These are phyloP conservation scores for Lanistes nyassanus DNA, from an alignment of 1,140 invertebrate species.

Conservation along the genomic window DNA sequence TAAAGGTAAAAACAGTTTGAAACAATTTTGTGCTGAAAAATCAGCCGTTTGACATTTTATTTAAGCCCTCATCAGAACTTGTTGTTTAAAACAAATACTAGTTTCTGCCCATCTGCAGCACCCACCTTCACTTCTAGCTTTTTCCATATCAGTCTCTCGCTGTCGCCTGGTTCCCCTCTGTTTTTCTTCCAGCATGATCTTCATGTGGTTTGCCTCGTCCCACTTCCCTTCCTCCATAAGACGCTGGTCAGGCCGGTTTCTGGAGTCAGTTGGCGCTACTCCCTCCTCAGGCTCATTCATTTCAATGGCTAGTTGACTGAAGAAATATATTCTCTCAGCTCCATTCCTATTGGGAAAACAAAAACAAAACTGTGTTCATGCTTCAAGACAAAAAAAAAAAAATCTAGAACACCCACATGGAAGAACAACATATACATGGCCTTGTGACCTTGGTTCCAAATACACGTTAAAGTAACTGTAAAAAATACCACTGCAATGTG, in stretches of 20 bases:
- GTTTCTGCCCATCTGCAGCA: no score
- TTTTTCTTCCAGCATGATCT: conserved; percentile 92
- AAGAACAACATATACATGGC: no score
- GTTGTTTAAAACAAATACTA: no score
- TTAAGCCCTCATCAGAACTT: no score
- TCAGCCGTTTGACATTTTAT: no score
- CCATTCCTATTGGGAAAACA: conserved; percentile 71
- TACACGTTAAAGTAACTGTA: no score
- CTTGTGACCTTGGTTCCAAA: no score
- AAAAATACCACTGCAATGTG: no score
- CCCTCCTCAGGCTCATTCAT: conserved; percentile 94
- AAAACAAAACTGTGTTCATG: neutral
- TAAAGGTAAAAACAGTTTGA: no score
- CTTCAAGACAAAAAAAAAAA: neutral
- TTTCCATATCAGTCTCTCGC: conserved; percentile 83
- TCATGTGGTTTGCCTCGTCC: conserved; percentile 96
- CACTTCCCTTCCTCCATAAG: conserved; percentile 96
- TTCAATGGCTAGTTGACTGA: conserved; percentile 94
- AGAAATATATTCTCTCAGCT: conserved; percentile 82
- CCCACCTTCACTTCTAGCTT: conserved; percentile 76
- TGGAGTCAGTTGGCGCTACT: conserved; percentile 94
- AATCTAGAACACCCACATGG: no score
- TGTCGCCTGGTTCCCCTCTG: conserved; percentile 73
- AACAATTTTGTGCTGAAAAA: no score
- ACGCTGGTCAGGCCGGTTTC: conserved; percentile 93